A percentile compares a stretch with the other conserved stretches of the same genome.
phyloP scores from a whole-genome alignment of 2,888 invertebrate species.

The Drosophila ustulata region DNA sequence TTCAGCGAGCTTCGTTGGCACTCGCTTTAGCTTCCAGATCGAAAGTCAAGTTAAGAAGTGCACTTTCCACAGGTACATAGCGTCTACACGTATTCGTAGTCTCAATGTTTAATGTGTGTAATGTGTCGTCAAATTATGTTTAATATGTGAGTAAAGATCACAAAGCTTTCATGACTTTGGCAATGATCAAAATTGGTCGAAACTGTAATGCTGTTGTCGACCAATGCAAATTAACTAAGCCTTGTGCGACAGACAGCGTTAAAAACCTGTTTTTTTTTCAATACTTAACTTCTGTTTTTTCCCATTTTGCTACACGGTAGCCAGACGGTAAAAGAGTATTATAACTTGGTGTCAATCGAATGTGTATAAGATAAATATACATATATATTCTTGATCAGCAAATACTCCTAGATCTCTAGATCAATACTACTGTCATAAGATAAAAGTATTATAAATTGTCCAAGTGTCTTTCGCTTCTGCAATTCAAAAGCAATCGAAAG shows the following conservation, averaged over 20 bases:
- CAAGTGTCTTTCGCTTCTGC: no score
- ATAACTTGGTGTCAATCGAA: background rate
- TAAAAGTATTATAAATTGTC: no score
- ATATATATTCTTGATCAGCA: no score
- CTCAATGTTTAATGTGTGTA: background rate
- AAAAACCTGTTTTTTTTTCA: constrained; percentile 48
- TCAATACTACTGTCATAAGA: no score
- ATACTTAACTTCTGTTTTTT: constrained; percentile 22
- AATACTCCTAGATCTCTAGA: no score
- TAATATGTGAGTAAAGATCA: background rate
- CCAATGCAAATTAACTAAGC: constrained; percentile 54
- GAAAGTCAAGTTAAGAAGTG: constrained; percentile 10
- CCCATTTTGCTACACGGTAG: background rate
- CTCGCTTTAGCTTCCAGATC: background rate
- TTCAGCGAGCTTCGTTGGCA: constrained; percentile 4
- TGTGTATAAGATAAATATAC: background rate
- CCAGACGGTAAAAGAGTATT: background rate
- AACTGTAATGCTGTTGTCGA: constrained; percentile 12
- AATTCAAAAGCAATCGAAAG: no score
- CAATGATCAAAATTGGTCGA: constrained; percentile 28
- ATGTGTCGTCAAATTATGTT: background rate
- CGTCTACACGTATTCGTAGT: background rate
- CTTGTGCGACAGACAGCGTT: constrained; percentile 21
- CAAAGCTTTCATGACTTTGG: constrained; percentile 14
- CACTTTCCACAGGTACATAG: background rate